These are phyloP conservation scores for Xiphophorus birchmanni DNA, from an alignment of 2,797 vertebrate species.

Conservation along the genomic window DNA sequence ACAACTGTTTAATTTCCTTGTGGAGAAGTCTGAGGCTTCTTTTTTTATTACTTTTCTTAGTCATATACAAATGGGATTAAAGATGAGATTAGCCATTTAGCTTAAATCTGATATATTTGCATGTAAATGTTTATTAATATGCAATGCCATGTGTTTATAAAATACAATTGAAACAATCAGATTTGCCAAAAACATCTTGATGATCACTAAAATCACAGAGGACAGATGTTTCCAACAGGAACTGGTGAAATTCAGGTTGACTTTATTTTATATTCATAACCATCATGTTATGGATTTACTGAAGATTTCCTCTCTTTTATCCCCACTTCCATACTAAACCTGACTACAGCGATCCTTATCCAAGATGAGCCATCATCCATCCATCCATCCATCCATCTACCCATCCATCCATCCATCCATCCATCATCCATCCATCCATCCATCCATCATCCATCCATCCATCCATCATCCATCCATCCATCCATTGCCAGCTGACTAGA, in stretches of 20 bases:
- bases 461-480: conserved; percentile 27
- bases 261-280: conserved; percentile 17
- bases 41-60: no score
- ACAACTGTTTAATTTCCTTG: no score
- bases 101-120: no score
- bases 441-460: no score
- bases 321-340: conserved; percentile 31
- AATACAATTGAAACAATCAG: neutral
- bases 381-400: no score
- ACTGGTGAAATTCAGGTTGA: neutral
- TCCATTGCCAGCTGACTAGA: conserved; percentile 34
- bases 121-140: no score
- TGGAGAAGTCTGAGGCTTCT: no score
- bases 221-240: neutral
- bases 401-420: no score
- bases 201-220: neutral
- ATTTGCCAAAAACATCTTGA: neutral
- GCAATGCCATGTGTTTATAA: no score
- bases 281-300: conserved; percentile 32
- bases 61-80: no score
- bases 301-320: conserved; percentile 47
- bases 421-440: no score
- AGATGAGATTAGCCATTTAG: no score
- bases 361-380: conserved; percentile 40
- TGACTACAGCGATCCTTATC: conserved; percentile 16